Evolutionary conservation across 53 echinoderm and acorn worm species (phyloP).

Genomic region (Echinometra lucunter): DNA sequence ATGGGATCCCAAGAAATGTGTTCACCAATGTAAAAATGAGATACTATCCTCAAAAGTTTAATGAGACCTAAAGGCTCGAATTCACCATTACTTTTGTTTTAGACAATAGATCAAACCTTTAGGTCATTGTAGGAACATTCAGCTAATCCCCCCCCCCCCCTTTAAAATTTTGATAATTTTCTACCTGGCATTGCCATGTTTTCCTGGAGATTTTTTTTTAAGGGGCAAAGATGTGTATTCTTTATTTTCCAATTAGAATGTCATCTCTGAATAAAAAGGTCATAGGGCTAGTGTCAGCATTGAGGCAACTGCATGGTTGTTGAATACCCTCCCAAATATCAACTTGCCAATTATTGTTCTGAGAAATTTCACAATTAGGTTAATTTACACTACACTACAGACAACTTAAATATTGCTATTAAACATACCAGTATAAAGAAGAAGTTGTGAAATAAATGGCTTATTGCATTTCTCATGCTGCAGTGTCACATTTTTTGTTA

Average conservation of each 20-base stretch:
- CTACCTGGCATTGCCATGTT: background rate
- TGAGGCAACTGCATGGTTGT: background rate
- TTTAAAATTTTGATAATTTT: background rate
- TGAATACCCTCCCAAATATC: background rate
- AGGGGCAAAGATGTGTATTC: background rate
- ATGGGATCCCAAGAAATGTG: too few species aligned
- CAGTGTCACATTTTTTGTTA: too few species aligned
- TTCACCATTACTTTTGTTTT: background rate
- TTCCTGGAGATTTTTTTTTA: background rate
- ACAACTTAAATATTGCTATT: background rate
- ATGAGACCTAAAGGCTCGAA: too few species aligned
- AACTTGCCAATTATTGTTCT: background rate
- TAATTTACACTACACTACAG: background rate
- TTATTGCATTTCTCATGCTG: too few species aligned
- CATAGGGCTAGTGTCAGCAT: background rate
- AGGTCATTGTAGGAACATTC: background rate
- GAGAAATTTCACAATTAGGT: background rate
- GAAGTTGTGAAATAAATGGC: background rate
- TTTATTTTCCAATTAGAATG: background rate
- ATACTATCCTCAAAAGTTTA: too few species aligned
- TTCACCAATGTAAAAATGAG: too few species aligned
- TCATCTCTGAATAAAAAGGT: background rate
- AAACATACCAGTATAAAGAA: too few species aligned
- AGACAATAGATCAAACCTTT: background rate
- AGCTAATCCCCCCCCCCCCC: too few species aligned